Evolutionary conservation across 2,797 vertebrate species (phyloP).

Genomic region (Cottoperca gobio): DNA sequence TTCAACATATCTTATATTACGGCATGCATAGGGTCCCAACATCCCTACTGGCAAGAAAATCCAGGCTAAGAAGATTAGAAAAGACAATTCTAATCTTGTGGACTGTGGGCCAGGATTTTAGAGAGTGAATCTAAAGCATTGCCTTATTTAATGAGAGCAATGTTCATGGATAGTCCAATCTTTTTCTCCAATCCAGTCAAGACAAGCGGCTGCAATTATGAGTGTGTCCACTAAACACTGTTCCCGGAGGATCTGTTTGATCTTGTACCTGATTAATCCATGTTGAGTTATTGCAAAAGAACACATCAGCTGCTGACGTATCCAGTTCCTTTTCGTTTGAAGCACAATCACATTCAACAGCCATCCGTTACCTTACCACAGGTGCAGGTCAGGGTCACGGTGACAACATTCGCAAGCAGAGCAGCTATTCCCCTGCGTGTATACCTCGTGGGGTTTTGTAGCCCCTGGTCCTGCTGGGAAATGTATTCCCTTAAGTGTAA

Average conservation of each 20-base stretch:
- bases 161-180: background rate
- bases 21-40: slow-evolving; percentile 58
- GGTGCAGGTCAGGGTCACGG: slow-evolving; percentile 49
- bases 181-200: background rate
- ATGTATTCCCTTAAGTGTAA: slow-evolving; percentile 35
- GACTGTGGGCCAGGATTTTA: slow-evolving; percentile 22
- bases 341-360: slow-evolving; percentile 13
- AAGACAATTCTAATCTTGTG: slow-evolving; percentile 36
- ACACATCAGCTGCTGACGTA: slow-evolving; percentile 2
- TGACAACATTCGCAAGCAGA: slow-evolving; percentile 37
- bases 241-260: slow-evolving; percentile 8
- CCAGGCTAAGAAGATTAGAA: slow-evolving; percentile 82
- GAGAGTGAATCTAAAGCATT: slow-evolving; percentile 5
- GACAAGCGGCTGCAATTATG: background rate
- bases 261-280: slow-evolving; percentile 1
- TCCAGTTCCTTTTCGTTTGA: background rate
- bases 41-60: slow-evolving; percentile 72
- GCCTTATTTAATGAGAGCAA: slow-evolving; percentile 14
- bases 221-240: background rate
- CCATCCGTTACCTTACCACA: slow-evolving; percentile 40
- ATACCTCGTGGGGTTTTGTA: background rate
- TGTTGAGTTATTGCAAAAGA: background rate
- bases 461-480: slow-evolving; percentile 35
- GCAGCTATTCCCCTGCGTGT: slow-evolving; percentile 11
- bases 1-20: slow-evolving; percentile 57